Evolutionary conservation across 2,113 vertebrate genomes (phyloP), one percentile per base, ranked within the genome.

Genomic region (Gorsachius goisagi): DNA sequence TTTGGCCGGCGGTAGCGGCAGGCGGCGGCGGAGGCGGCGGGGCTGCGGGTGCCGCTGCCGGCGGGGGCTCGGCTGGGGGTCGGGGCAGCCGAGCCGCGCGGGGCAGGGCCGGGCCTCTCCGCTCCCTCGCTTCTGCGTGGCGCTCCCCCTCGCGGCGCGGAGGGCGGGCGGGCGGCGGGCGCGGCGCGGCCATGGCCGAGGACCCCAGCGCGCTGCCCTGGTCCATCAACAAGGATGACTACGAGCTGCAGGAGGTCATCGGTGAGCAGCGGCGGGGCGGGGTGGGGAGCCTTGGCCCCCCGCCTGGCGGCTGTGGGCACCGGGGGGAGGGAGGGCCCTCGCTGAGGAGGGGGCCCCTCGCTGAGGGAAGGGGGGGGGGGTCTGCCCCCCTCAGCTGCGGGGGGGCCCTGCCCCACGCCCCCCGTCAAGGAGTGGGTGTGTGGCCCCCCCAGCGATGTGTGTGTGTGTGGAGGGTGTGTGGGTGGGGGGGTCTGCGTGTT

Each of bases 211-310:
- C 98, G 96, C 98, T 99, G 97, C 98, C 99, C 94, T 99, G 99
- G 99, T 99, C 99, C 98, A 99, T 99, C 98, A 98, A 99, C 98
- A 98, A 98, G 98, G 99, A 99, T 98, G 99, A 99, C 89, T 99
- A 99, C 73, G 99, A 99, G 97, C 98, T 99, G 85, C 98, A 99
- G 98, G 99, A 99, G 99, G 99, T 99, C 96, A 99, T 99, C 96
- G 99, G 99, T 99, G 98, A 98, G 99, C 98, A 37, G 80, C 66
- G 18, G n/a, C 50, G 50, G n/a, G 56, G 19, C 7, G 32, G 56
- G 64, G 26, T 39, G 26, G 72, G 41, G 15, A 2, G 9, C 21
- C 22, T 26, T 8, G 18, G 21, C 9, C 8, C 21, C 14, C 11
- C 5, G 16, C 37, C 30, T 10, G 67, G 35, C 2, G 44, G 7